A percentile compares a stretch with the other conserved stretches of the same genome.
phyloP scores from a whole-genome alignment of 2,113 vertebrate genomes.

The Otocyon megalotis region DNA sequence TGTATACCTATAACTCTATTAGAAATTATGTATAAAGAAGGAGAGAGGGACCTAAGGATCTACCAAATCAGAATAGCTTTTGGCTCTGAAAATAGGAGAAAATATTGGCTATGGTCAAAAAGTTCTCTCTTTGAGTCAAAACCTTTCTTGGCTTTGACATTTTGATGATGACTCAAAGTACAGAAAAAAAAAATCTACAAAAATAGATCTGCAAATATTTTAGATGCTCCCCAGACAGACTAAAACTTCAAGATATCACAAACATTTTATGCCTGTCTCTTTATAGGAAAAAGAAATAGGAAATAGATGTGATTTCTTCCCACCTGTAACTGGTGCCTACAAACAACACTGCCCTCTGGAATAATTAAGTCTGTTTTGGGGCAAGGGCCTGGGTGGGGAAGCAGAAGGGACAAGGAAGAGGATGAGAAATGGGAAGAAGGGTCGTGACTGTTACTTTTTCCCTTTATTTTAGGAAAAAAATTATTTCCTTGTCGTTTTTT shows the following conservation, averaged over 20 bases:
- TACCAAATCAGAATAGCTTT: neutral
- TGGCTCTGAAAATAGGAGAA: conserved; percentile 4
- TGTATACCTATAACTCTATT: neutral
- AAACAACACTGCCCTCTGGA: neutral
- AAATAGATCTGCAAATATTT: conserved; percentile 23
- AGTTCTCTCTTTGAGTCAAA: conserved; percentile 32
- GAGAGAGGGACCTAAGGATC: neutral
- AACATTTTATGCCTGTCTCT: neutral
- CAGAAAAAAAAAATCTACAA: conserved; percentile 17
- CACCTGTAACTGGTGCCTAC: neutral
- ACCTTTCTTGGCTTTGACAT: conserved; percentile 41
- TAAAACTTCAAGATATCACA: neutral
- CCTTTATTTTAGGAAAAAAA: neutral
- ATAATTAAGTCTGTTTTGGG: neutral
- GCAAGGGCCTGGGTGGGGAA: neutral
- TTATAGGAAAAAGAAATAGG: neutral
- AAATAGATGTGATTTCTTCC: neutral
- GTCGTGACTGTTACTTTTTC: neutral
- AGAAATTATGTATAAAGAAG: neutral
- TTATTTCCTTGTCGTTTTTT: neutral
- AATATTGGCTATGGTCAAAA: neutral
- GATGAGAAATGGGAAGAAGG: neutral
- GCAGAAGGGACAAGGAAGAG: neutral
- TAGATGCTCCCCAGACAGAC: conserved; percentile 44
- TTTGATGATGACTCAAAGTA: conserved; percentile 38